phyloP scores from a whole-genome alignment of 2,113 vertebrate genomes.

The human (Homo sapiens) region DNA sequence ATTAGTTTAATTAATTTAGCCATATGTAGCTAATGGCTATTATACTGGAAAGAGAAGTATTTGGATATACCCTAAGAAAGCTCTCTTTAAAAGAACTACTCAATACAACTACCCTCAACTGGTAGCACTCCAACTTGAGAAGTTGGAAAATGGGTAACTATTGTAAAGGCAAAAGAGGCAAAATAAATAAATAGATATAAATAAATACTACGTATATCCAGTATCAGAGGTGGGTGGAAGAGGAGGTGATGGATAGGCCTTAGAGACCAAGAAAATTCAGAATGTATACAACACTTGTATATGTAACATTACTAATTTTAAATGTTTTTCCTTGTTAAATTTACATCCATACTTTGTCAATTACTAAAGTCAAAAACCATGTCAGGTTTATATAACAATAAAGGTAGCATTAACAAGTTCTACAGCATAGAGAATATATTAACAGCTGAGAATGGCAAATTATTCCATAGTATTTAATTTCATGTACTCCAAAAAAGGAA shows the following conservation, averaged over 20 bases:
- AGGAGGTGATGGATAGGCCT: background rate
- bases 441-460: constrained; percentile 53
- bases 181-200: background rate
- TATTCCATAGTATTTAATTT: constrained; percentile 69
- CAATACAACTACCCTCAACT: background rate
- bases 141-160: background rate
- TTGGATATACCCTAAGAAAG: background rate
- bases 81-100: background rate
- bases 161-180: background rate
- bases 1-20: constrained; percentile 17
- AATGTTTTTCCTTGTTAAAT: constrained; percentile 35
- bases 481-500: constrained; percentile 51
- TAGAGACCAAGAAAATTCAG: background rate
- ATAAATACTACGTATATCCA: background rate
- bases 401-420: constrained; percentile 22
- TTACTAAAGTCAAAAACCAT: constrained; percentile 31
- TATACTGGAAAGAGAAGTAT: background rate
- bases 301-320: background rate
- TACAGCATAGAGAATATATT: background rate
- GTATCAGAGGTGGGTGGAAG: background rate
- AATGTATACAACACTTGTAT: constrained; percentile 14
- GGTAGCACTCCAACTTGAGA: background rate
- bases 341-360: background rate
- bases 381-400: constrained; percentile 13
- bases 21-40: background rate